Conservation (phyloP, 2,888 invertebrate genomes). For the Eudasyphora cyanicolor region DNA sequence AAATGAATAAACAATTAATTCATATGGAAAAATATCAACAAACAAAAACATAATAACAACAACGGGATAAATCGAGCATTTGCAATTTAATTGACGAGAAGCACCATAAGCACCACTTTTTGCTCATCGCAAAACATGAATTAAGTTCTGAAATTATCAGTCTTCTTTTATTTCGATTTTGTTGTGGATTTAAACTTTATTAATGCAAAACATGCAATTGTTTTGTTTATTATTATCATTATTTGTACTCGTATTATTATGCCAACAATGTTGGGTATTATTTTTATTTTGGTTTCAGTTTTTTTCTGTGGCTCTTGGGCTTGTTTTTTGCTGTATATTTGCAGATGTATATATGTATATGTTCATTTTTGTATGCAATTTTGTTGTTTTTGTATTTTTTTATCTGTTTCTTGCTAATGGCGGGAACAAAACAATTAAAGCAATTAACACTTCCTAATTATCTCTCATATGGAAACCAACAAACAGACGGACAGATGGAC, state of each 20-base stretch:
- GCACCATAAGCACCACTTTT: too few relatives aligned
- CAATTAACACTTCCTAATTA: slow-evolving; percentile 66
- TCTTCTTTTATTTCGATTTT: too few relatives aligned
- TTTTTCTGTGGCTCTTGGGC: background rate
- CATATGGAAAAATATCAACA: too few relatives aligned
- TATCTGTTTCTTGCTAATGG: slow-evolving; percentile 54
- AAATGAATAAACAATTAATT: too few relatives aligned
- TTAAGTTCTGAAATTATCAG: background rate
- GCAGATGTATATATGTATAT: slow-evolving; percentile 24
- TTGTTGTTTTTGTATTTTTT: slow-evolving; percentile 46
- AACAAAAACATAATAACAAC: too few relatives aligned
- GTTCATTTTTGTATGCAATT: too few relatives aligned
- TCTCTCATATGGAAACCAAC: slow-evolving; percentile 56
- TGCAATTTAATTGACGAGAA: too few relatives aligned
- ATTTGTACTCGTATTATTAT: background rate
- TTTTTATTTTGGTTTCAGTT: slow-evolving; percentile 14
- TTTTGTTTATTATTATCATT: slow-evolving; percentile 6
- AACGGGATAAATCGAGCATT: too few relatives aligned
- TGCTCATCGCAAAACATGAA: background rate
- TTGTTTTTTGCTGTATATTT: slow-evolving; percentile 26
- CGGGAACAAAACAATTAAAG: slow-evolving; percentile 65
- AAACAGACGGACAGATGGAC: background rate
- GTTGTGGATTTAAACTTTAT: background rate
- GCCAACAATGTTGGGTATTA: background rate
- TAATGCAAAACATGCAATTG: background rate